A percentile compares a stretch with the other conserved stretches of the same genome.
Conservation (phyloP, 2,113 vertebrate genomes). For the Aviceda subcristata region DNA sequence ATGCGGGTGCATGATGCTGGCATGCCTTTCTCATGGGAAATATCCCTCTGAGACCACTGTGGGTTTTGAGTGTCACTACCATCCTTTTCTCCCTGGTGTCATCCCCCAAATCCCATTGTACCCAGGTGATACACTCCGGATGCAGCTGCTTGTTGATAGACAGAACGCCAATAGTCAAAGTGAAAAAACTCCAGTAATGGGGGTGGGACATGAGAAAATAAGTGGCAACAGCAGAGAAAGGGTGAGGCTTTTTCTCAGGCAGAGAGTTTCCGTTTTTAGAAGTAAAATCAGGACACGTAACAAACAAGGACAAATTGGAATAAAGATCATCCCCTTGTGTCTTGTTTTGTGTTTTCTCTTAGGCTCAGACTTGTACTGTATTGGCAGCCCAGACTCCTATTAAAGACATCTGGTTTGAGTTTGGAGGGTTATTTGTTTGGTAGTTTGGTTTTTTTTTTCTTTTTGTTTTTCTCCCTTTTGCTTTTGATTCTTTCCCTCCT, state of each 20-base stretch:
- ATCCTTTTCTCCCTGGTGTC: background rate
- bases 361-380: background rate
- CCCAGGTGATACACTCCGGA: background rate
- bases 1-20: rapidly evolving
- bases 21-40: background rate
- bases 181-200: background rate
- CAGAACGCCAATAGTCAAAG: background rate
- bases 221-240: background rate
- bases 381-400: background rate
- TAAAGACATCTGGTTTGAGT: background rate
- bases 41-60: background rate
- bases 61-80: background rate
- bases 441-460: background rate
- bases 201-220: background rate
- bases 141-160: background rate
- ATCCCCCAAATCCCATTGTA: background rate
- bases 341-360: background rate
- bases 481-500: background rate
- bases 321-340: background rate
- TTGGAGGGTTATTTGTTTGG: background rate
- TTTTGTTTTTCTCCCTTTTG: background rate
- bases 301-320: background rate
- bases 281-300: background rate
- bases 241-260: background rate
- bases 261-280: background rate